A percentile compares a stretch with the other conserved stretches of the same genome.
Evolutionary conservation across 1,140 invertebrate genomes (phyloP).

Genomic region (Pseudobourletiella spinata): DNA sequence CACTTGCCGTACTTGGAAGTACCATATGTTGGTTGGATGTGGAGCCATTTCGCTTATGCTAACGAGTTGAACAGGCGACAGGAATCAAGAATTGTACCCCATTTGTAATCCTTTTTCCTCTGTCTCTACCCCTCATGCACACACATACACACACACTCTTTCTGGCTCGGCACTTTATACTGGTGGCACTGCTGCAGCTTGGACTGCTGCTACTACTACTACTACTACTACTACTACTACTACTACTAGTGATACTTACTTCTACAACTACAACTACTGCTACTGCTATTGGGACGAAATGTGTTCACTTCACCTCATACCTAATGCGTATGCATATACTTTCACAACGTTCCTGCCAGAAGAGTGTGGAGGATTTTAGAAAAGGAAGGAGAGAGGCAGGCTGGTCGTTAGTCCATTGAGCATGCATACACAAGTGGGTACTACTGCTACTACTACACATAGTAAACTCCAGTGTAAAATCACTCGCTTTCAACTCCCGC

Average conservation of each 20-base stretch:
- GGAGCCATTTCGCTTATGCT: conserved; percentile 36
- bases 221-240: too few species aligned
- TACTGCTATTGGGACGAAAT: not conserved
- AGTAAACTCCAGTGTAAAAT: not conserved
- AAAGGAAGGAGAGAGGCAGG: too few species aligned
- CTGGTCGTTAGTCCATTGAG: not conserved
- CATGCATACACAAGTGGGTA: not conserved
- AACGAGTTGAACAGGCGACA: conserved; percentile 35
- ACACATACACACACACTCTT: conserved; percentile 2
- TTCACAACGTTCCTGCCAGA: not conserved
- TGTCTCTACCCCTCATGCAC: too few species aligned
- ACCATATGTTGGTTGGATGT: conserved; percentile 33
- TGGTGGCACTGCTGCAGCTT: too few species aligned
- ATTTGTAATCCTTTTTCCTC: conserved; percentile 33
- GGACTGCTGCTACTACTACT: too few species aligned
- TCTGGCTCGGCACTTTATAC: too few species aligned
- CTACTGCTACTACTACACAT: not conserved
- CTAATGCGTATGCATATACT: not conserved
- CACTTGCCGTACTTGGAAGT: not conserved
- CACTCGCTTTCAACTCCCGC: too few species aligned
- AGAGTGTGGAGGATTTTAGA: not conserved
- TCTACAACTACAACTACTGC: too few species aligned
- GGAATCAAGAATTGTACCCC: conserved; percentile 35
- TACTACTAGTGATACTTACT: too few species aligned
- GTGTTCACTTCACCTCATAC: not conserved